A percentile compares a stretch with the other conserved stretches of the same genome.
Evolutionary conservation across 2,797 vertebrate genomes (phyloP).

Genomic region (Eulemur albifrons): DNA sequence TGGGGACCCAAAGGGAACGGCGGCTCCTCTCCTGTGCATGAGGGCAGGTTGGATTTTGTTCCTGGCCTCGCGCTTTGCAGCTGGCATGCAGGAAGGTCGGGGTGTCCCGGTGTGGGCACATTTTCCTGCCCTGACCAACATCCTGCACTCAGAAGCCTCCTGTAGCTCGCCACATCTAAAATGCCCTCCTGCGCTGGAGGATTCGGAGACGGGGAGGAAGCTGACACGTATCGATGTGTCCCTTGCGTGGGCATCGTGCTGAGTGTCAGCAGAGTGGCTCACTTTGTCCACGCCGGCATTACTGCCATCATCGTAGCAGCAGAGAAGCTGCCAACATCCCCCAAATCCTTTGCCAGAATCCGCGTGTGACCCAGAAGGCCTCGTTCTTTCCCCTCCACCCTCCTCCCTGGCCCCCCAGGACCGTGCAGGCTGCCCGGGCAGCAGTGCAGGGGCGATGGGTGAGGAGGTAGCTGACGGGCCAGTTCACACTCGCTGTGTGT

Average conservation of each 20-base stretch:
- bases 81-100: background rate
- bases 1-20: accelerated
- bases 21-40: background rate
- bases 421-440: accelerated
- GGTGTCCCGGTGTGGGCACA: background rate
- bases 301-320: background rate
- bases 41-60: background rate
- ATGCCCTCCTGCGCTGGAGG: background rate
- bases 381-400: background rate
- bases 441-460: accelerated
- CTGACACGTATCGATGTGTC: accelerated
- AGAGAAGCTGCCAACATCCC: background rate
- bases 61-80: background rate
- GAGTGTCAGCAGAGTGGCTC: accelerated
- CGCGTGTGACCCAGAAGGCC: background rate
- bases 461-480: too few relatives aligned
- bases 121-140: background rate
- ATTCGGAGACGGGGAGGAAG: background rate
- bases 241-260: accelerated
- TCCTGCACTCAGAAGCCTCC: background rate
- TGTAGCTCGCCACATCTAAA: background rate
- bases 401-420: background rate
- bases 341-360: background rate
- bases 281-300: too few relatives aligned
- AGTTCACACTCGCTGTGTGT: background rate